Conservation (phyloP, 2,888 invertebrate species). For the Apamea monoglypha region DNA sequence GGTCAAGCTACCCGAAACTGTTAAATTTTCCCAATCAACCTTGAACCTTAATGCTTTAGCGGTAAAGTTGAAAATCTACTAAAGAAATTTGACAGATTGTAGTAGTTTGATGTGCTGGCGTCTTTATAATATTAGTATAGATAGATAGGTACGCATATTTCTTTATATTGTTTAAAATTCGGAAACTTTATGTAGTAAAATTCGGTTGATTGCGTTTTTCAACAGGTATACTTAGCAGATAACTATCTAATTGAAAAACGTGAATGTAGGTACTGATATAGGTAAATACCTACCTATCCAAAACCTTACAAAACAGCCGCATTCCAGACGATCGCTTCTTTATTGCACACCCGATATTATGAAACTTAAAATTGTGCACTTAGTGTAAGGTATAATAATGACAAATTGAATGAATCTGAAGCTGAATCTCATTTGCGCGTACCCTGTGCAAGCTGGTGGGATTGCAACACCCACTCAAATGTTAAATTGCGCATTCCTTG, state of each 20-base stretch:
- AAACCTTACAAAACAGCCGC: constrained; percentile 24
- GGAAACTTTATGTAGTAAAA: background rate
- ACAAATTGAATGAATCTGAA: constrained; percentile 55
- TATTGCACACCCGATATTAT: constrained; percentile 33
- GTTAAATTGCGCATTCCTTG: constrained; percentile 73
- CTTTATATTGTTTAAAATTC: too few species aligned
- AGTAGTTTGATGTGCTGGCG: too few species aligned
- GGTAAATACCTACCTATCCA: constrained; percentile 3
- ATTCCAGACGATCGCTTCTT: constrained; percentile 46
- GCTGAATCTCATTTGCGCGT: constrained; percentile 58
- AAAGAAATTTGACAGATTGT: too few species aligned
- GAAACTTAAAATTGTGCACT: constrained; percentile 28
- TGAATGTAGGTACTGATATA: constrained; percentile 10
- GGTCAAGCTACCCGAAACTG: too few species aligned
- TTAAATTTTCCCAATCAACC: too few species aligned
- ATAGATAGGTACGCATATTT: background rate
- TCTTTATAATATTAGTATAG: too few species aligned
- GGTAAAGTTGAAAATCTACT: too few species aligned
- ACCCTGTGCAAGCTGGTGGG: constrained; percentile 36
- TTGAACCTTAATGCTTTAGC: too few species aligned
- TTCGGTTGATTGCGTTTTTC: constrained; percentile 1
- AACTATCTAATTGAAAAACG: constrained; percentile 14
- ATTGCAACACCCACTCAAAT: constrained; percentile 68
- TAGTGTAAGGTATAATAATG: constrained; percentile 40
- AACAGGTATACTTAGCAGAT: background rate